Evolutionary conservation across 2,888 invertebrate species (phyloP), one percentile per base, ranked within the genome.

Genomic region (Tipula confusa): DNA sequence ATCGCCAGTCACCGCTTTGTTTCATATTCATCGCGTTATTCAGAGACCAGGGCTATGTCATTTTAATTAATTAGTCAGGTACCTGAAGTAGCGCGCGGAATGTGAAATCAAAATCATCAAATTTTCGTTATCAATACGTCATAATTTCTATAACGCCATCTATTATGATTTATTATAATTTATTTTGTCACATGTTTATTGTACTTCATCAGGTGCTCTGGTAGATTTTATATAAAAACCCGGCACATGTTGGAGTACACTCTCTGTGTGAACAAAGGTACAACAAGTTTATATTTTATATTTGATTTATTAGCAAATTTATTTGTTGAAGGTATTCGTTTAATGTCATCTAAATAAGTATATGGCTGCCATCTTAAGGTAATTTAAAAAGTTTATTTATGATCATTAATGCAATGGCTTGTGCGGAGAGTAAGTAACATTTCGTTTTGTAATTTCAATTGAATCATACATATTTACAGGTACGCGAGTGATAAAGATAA

Each of bases 191-290:
- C 95, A 96, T 96, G 96, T 95, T 95, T 95, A 96, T 97, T 97
- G 97, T 97, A 97, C 97, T 97, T 97, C 97, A 97, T 97, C 97
- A 97, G 97, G 97, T 97, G 97, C 97, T 97, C 97, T 97, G 97
- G 97, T 96, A 93, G 92, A 92, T 90, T 91, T n/a, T 89, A 89
- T 83, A 82, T 91, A 89, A 87, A 92, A 93, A 95, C 97, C 97
- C 96, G 97, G 96, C 96, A 96, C 95, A 96, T 97, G 96, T 95
- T 96, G 97, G 96, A 97, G 97, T 97, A 95, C 97, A 97, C 96
- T 96, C 95, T 95, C 95, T 96, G 94, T 95, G 96, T 90, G 93
- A 93, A 91, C 92, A 91, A 91, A 83, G 64, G 84, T 15, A 83
- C 83, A 29, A 83, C 43, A 28, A 29, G 11, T 33, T 24, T 82